Evolutionary conservation across 2,113 vertebrate genomes (phyloP).

Genomic region (Machaerirhynchus nigripectus): DNA sequence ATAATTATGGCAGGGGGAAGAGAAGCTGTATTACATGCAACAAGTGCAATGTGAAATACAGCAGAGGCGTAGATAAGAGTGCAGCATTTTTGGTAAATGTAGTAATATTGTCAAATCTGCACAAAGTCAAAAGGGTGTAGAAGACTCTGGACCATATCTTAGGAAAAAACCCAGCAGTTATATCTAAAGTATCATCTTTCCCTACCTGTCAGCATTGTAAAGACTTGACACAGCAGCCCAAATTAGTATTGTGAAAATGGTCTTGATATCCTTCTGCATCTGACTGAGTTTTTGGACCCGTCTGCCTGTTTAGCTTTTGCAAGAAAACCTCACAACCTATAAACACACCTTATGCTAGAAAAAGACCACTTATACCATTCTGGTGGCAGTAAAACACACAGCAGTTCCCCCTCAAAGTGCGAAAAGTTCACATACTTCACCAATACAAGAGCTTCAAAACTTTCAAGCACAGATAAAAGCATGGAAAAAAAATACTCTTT

Average conservation of each 20-base stretch:
- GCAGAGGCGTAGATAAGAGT: background rate
- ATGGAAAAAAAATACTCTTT: background rate
- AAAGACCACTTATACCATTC: background rate
- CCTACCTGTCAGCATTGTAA: background rate
- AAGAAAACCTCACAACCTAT: background rate
- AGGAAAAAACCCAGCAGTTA: background rate
- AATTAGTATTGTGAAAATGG: background rate
- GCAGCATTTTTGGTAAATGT: background rate
- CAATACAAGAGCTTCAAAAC: background rate
- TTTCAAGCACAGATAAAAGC: slow-evolving; percentile 42
- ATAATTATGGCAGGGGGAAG: background rate
- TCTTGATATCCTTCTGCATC: background rate
- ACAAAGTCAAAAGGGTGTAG: background rate
- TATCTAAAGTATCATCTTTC: background rate
- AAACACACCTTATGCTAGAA: background rate
- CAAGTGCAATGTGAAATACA: background rate
- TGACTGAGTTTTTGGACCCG: background rate
- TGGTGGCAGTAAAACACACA: background rate
- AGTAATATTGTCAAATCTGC: background rate
- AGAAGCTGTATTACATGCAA: background rate
- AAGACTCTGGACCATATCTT: background rate
- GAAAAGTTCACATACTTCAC: slow-evolving; percentile 25
- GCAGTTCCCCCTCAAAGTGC: background rate
- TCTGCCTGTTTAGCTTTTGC: background rate
- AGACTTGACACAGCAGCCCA: background rate